Evolutionary conservation across 2,113 vertebrate species (phyloP).

Genomic region (Nematolebias whitei): DNA sequence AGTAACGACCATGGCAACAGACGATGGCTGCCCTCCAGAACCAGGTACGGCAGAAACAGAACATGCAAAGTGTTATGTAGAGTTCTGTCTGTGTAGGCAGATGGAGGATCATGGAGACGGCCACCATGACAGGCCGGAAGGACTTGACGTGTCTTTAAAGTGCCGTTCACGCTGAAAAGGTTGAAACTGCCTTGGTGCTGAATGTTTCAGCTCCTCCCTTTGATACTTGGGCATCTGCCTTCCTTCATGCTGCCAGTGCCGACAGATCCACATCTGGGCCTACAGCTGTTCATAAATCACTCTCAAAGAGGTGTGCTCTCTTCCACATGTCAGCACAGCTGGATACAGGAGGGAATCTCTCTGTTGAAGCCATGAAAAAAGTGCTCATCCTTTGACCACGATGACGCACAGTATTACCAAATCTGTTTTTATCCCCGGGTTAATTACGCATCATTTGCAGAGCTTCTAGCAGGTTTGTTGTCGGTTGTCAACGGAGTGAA

Average conservation of each 20-base stretch:
- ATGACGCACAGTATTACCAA: not conserved
- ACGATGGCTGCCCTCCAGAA: too few relatives aligned
- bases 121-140: too few relatives aligned
- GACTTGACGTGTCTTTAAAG: conserved; percentile 77
- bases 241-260: conserved; percentile 67
- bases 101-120: too few relatives aligned
- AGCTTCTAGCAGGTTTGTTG: conserved; percentile 13
- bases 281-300: conserved; percentile 78
- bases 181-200: conserved; percentile 64
- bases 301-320: conserved; percentile 66
- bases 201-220: conserved; percentile 68
- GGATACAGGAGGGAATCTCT: conserved; percentile 64
- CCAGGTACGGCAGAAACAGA: too few relatives aligned
- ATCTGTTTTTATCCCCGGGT: conserved; percentile 1
- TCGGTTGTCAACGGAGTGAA: conserved; percentile 1
- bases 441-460: conserved; percentile 15
- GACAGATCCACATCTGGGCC: conserved; percentile 78
- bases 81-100: too few relatives aligned
- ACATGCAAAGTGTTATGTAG: too few relatives aligned
- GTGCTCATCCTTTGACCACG: conserved; percentile 53
- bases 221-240: conserved; percentile 73
- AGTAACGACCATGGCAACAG: too few relatives aligned
- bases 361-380: conserved; percentile 33
- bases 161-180: conserved; percentile 60
- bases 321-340: conserved; percentile 65